Percentiles rank a stretch among this genome's conserved stretches.
phyloP scores from a whole-genome alignment of 2,113 vertebrate genomes.

The Prunella fulvescens region DNA sequence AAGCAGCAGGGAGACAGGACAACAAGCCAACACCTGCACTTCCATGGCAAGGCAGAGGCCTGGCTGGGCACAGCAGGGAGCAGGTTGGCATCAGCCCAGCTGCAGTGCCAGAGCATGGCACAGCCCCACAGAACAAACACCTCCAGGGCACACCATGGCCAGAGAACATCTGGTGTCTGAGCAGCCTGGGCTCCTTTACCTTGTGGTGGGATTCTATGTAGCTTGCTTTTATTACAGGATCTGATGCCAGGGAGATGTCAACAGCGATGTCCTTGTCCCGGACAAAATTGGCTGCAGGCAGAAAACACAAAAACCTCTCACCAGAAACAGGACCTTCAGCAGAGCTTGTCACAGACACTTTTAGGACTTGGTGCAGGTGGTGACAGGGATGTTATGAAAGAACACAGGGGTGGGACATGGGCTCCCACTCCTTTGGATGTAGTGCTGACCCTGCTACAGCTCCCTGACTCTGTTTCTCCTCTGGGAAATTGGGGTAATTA shows the following conservation, averaged over 20 bases:
- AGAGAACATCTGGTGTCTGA: neutral
- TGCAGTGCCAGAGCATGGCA: neutral
- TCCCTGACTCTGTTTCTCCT: neutral
- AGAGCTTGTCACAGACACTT: accelerated
- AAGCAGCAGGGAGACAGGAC: neutral
- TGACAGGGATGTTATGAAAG: neutral
- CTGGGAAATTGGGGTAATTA: neutral
- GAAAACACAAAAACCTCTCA: neutral
- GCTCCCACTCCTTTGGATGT: neutral
- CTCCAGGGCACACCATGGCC: accelerated
- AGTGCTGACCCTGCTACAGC: neutral
- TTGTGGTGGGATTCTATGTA: slow-evolving; percentile 88
- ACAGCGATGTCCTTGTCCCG: slow-evolving; percentile 73
- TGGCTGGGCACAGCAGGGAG: neutral
- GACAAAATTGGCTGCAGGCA: slow-evolving; percentile 77
- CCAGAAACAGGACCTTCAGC: neutral
- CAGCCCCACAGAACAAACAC: neutral
- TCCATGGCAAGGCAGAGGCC: neutral
- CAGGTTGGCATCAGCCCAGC: neutral
- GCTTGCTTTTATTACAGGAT: slow-evolving; percentile 74
- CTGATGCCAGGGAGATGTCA: slow-evolving; percentile 73
- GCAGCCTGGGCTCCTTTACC: slow-evolving; percentile 52
- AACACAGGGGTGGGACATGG: neutral
- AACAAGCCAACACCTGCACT: neutral
- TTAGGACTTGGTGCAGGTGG: neutral